Conservation (phyloP, 2,797 vertebrate genomes). For the Jordanella pulchra region DNA sequence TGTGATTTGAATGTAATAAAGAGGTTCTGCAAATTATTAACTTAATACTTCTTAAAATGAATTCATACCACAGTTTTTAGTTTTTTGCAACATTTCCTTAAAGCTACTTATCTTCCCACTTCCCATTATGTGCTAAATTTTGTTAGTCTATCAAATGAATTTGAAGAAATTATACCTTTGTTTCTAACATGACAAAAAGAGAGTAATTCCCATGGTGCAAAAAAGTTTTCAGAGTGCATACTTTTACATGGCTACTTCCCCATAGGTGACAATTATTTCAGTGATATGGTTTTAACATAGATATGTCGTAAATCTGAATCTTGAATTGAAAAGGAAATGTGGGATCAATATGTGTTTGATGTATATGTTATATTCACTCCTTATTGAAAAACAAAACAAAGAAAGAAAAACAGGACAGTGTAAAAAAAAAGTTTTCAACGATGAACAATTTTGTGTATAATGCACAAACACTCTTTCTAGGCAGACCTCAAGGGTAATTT, state of each 20-base stretch:
- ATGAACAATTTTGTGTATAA: conserved; percentile 7
- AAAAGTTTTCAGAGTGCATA: neutral
- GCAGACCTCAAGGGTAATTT: conserved; percentile 1
- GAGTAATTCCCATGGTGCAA: neutral
- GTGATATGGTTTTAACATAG: neutral
- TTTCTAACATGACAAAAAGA: neutral
- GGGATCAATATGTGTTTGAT: neutral
- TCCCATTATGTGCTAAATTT: no score
- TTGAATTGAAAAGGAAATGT: no score
- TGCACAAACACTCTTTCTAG: neutral
- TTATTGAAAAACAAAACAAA: neutral
- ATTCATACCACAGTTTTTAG: neutral
- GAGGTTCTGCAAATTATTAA: neutral
- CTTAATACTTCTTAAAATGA: neutral
- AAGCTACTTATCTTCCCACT: neutral
- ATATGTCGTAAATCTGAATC: no score
- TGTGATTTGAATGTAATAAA: neutral
- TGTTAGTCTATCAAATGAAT: no score
- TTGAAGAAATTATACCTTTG: neutral
- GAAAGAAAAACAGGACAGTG: neutral
- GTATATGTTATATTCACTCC: neutral
- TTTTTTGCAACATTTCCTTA: neutral
- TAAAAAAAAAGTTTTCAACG: conserved; percentile 2
- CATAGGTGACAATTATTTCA: neutral
- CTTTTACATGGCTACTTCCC: neutral